These are phyloP conservation scores for Leptobrachium leishanense DNA, from an alignment of 2,113 vertebrate species.

Conservation along the genomic window DNA sequence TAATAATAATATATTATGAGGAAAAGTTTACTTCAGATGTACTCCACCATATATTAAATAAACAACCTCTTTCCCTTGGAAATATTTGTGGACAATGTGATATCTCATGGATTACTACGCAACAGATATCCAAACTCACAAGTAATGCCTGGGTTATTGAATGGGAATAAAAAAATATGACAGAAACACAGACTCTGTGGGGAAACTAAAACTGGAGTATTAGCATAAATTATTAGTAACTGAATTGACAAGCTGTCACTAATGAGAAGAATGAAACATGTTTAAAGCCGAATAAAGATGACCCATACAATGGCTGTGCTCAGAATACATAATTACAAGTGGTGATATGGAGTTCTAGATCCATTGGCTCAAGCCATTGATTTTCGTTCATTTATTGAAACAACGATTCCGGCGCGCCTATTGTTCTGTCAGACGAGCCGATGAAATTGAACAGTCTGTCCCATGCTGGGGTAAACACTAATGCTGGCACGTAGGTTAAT, in stretches of 20 bases:
- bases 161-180: neutral
- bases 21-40: too few relatives aligned
- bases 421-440: neutral
- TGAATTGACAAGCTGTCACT: neutral
- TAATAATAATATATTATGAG: too few relatives aligned
- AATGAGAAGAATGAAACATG: neutral
- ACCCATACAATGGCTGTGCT: neutral
- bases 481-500: neutral
- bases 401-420: neutral
- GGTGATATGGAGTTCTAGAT: neutral
- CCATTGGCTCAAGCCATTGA: neutral
- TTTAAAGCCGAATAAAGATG: neutral
- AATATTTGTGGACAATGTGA: too few relatives aligned
- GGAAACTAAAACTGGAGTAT: conserved; percentile 1
- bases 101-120: neutral
- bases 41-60: too few relatives aligned
- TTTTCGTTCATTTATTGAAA: neutral
- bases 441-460: neutral
- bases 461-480: neutral
- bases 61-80: too few relatives aligned
- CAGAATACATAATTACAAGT: neutral
- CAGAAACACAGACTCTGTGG: neutral
- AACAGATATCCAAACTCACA: neutral
- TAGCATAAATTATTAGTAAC: neutral
- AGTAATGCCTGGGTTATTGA: neutral